phyloP scores from a whole-genome alignment of 2,797 vertebrate genomes.

The Champsocephalus gunnari region DNA sequence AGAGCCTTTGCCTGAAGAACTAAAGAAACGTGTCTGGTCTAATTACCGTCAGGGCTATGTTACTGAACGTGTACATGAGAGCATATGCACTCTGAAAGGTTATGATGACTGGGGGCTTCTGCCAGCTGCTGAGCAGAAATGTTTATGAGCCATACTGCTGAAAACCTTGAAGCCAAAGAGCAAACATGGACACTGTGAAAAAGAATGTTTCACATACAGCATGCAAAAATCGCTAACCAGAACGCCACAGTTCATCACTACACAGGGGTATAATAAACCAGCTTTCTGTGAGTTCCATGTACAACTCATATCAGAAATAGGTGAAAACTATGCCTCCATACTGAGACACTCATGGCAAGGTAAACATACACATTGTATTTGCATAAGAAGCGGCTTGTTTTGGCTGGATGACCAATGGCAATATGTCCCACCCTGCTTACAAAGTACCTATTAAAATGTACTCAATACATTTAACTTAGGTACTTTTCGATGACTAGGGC shows the following conservation, averaged over 20 bases:
- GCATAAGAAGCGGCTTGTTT: not conserved
- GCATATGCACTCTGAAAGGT: slow-evolving; percentile 2
- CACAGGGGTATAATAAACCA: not conserved
- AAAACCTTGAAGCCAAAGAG: not conserved
- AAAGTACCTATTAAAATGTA: slow-evolving; percentile 33
- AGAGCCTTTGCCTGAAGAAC: no score
- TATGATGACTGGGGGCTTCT: not conserved
- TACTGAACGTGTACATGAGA: not conserved
- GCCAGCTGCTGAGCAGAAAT: slow-evolving; percentile 21
- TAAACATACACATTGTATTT: slow-evolving; percentile 3
- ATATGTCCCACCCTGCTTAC: slow-evolving; percentile 22
- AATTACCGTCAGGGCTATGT: not conserved
- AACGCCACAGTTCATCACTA: not conserved
- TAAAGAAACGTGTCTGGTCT: not conserved
- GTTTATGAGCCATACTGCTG: not conserved
- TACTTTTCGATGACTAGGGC: slow-evolving; percentile 35
- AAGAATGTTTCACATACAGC: not conserved
- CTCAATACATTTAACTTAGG: slow-evolving; percentile 12
- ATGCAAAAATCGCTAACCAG: not conserved
- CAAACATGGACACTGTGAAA: not conserved
- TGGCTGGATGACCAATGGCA: not conserved
- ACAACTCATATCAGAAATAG: not conserved
- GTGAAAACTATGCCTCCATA: not conserved
- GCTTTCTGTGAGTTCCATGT: not conserved
- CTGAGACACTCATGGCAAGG: not conserved